Evolutionary conservation across 2,113 vertebrate genomes (phyloP), one percentile per base, ranked within the genome.

Genomic region (Myotis yumanensis): DNA sequence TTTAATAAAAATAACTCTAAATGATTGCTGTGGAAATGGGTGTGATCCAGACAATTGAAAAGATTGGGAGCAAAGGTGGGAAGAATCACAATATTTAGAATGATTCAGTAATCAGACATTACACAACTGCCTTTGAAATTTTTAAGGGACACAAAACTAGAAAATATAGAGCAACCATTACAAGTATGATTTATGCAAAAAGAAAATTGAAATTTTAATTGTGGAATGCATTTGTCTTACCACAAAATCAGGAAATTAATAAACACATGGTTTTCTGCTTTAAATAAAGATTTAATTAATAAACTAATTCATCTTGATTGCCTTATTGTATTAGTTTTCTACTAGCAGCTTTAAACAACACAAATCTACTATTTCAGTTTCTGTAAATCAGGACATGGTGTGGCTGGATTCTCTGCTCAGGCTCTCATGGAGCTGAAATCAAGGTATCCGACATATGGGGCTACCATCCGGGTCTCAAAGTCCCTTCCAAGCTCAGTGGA

Each of bases 401-500:
- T 51, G 57, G 10, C 23, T 96, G 22, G 4, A 82, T 76, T 62
- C 32, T 88, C 17, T 89, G 23, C 66, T 87, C 7, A 35, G 18
- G 16, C 5, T 96, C 25, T 59, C 46, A 62, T 0, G 5, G 43
- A 73, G 35, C 54, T 93, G 54, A 95, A 95, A 46, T 91, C 35
- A 79, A 48, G 32, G 57, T n/a, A 6, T 73, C 11, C 30, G 30
- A 94, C 82, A 40, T 48, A 30, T 35, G 0, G 86, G 32, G 30
- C 40, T 91, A 20, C 89, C 52, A 73, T 79, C 52, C 93, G 89
- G 54, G 54, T 3, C 11, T 76, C 1, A 2, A 32, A 18, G 30
- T 79, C n/a, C n/a, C 37, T 93, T 93, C 92, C 80, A 91, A 37
- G 43, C 18, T 75, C 83, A 77, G 69, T 46, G n/a, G 48, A 40